Evolutionary conservation across 2,888 invertebrate genomes (phyloP), one percentile per base, ranked within the genome.

Genomic region (Pherbina coryleti): DNA sequence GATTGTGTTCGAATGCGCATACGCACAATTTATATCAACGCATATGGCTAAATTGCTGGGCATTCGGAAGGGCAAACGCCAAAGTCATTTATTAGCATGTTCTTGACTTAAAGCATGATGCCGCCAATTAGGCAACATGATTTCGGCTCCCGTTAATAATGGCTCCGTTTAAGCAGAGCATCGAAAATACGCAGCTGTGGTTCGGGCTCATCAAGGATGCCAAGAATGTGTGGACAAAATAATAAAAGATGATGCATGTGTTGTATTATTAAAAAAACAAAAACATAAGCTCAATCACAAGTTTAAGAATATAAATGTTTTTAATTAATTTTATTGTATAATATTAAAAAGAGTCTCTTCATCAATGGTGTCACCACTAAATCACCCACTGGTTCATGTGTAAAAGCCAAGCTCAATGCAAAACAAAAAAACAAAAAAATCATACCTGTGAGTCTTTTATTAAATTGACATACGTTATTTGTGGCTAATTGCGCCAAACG

Each of bases 401-500:
- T 44, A 11, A 11, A 44, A 14, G 14, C 14, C 4, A 44, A 44
- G 11, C 44, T 44, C 44, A 11, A 11, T 11, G 11, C 44, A 44
- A 44, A 1, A n/a, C n/a, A 31, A 44, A 44, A 5, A 37, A 37
- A 5, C 37, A 44, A 44, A 44, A 44, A 2, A 22, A 2, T 60
- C 28, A 60, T 60, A 11, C 37, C 14, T 66, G 55, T 51, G 66
- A 34, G 14, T 66, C 44, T 67, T 67, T 86, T 85, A 86, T 88
- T 88, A 87, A 89, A 89, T 89, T 89, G 87, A 88, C 88, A 84
- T 81, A 84, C 85, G 87, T 87, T 88, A 86, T 88, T 89, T 89
- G 87, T 89, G 86, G 84, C 89, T 89, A 89, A 89, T 89, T 89
- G 88, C 87, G 84, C 84, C 86, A 87, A 89, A 89, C 87, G 88